These are phyloP conservation scores for Lanistes nyassanus DNA, from an alignment of 1,140 invertebrate genomes.

Conservation along the genomic window DNA sequence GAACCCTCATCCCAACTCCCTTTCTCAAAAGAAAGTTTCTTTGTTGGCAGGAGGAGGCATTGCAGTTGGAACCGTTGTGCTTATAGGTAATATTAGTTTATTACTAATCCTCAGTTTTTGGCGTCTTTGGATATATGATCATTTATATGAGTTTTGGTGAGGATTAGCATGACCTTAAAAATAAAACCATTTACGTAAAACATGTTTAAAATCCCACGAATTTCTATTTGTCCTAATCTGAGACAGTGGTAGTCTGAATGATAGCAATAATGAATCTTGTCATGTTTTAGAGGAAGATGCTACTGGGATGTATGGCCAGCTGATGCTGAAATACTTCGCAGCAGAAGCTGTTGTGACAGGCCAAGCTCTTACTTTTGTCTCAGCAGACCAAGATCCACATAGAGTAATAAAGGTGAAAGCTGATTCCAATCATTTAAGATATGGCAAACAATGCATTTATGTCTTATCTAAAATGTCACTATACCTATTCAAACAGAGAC, in stretches of 20 bases:
- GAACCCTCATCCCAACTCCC: neutral
- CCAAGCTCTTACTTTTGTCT: constrained; percentile 78
- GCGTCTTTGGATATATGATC: neutral
- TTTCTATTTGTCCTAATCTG: too few species aligned
- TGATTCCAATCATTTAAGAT: neutral
- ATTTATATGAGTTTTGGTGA: neutral
- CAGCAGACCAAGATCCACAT: constrained; percentile 76
- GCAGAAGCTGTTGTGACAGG: constrained; percentile 81
- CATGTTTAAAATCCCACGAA: too few species aligned
- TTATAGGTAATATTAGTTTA: constrained; percentile 48
- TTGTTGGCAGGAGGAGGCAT: constrained; percentile 58
- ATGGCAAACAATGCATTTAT: neutral
- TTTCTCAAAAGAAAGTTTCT: neutral
- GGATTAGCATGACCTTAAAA: too few species aligned
- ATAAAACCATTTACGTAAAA: too few species aligned
- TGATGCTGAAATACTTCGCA: constrained; percentile 83
- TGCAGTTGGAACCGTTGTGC: constrained; percentile 60
- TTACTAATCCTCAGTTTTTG: too few species aligned
- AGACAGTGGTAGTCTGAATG: too few species aligned
- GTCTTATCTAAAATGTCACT: neutral
- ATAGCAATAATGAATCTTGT: too few species aligned
- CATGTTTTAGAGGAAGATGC: constrained; percentile 85
- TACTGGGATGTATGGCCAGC: constrained; percentile 78
- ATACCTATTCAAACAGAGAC: too few species aligned
- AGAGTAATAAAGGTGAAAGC: constrained; percentile 67